These are phyloP conservation scores for Cricetomys ansorgei DNA, from an alignment of 2,113 vertebrate genomes.

Conservation along the genomic window DNA sequence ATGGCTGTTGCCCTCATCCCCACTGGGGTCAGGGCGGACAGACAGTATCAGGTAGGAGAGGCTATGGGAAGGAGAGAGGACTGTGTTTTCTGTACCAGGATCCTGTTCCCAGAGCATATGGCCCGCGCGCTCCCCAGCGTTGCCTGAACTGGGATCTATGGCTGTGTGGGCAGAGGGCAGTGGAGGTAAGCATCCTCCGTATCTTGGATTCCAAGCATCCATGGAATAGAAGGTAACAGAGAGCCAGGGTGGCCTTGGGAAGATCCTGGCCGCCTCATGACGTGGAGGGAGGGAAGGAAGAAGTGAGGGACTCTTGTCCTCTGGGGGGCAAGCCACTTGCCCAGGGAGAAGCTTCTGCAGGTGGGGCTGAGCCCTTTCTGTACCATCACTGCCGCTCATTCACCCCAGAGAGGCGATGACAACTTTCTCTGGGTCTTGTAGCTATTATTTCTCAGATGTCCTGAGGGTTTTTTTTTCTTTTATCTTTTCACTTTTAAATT, in stretches of 20 bases:
- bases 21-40: too few relatives aligned
- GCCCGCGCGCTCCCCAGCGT: not conserved
- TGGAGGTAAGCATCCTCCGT: too few relatives aligned
- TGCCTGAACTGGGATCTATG: accelerated
- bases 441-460: not conserved
- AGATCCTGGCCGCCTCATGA: not conserved
- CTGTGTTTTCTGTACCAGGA: not conserved
- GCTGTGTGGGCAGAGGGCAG: not conserved
- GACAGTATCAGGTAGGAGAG: not conserved
- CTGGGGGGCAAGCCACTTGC: not conserved
- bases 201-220: not conserved
- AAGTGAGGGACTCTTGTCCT: not conserved
- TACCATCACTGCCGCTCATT: not conserved
- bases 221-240: not conserved
- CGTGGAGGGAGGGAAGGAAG: not conserved
- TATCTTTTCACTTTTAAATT: not conserved
- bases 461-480: not conserved
- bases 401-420: not conserved
- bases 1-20: too few relatives aligned
- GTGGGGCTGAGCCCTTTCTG: not conserved
- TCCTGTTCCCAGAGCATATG: not conserved
- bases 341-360: not conserved
- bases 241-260: not conserved
- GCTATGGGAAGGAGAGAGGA: not conserved
- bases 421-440: not conserved